Conservation (phyloP, 2,888 invertebrate genomes). For the Tolmerus cingulatus region DNA sequence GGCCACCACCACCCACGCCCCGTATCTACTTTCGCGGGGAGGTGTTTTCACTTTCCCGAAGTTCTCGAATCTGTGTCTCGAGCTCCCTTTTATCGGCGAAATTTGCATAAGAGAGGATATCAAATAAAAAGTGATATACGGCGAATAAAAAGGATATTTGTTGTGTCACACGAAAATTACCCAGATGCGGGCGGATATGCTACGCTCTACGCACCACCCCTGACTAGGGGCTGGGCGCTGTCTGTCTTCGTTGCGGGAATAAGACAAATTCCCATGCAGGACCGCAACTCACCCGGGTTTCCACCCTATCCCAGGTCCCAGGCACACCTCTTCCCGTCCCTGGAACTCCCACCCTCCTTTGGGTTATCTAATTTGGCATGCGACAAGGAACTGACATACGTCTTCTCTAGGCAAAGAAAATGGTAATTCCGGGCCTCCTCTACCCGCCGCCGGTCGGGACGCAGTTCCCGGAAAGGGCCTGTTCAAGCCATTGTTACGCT, state of each 20-base stretch:
- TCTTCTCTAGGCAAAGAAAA: slow-evolving; percentile 22
- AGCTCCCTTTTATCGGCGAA: slow-evolving; percentile 23
- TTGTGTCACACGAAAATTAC: slow-evolving; percentile 39
- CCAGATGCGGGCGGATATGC: slow-evolving; percentile 14
- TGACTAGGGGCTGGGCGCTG: background rate
- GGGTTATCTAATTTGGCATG: slow-evolving; percentile 26
- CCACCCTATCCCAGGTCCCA: background rate
- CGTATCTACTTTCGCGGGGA: background rate
- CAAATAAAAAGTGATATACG: slow-evolving; percentile 43
- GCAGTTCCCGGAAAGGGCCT: background rate
- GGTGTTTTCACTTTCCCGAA: slow-evolving; percentile 8
- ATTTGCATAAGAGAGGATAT: slow-evolving; percentile 36
- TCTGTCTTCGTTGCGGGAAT: background rate
- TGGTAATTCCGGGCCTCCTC: background rate
- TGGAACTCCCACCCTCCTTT: background rate
- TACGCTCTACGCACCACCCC: background rate
- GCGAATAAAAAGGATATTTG: slow-evolving; percentile 40
- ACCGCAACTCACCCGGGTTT: background rate
- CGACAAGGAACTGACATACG: slow-evolving; percentile 27
- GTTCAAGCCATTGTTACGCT: background rate
- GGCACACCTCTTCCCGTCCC: background rate
- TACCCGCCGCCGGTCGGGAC: background rate
- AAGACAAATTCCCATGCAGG: slow-evolving; percentile 31
- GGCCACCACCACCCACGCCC: background rate
- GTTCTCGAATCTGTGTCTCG: background rate